Evolutionary conservation across 2,888 invertebrate genomes (phyloP), one percentile per base, ranked within the genome.

Genomic region (Leptogaster cylindrica): DNA sequence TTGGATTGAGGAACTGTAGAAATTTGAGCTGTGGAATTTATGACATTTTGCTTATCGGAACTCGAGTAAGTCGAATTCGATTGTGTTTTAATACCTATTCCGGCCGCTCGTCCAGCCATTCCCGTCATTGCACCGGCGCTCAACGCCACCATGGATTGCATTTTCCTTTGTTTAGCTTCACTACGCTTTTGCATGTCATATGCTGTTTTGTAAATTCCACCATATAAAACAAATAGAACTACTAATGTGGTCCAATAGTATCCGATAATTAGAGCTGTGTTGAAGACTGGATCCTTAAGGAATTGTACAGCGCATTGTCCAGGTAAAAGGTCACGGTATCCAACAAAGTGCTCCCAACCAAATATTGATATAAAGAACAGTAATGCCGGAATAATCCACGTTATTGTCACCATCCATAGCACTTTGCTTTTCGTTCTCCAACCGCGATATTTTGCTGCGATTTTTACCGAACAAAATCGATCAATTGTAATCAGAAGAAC

Each of bases 291-390:
- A 80, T 98, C 95, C 80, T 96, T 96, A 70, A 98, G 86, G 82
- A 99, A 99, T 82, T 98, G 97, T 12, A 98, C 97, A 66, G 94
- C 92, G 78, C 97, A 98, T 81, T 94, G 90, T 1, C 92, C 92
- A 10, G 92, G 92, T 73, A 88, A 83, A 63, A 97, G 84, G 74
- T 96, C 94, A 69, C 97, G 85, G 76, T 90, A 92, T 16, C 97
- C 97, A 48, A 95, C 92, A 77, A 98, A 98, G 79, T 96, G 95
- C 78, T 97, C 97, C 97, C 98, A 99, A 44, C 98, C 98, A 77
- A 99, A 97, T 73, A 99, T 98, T 71, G 96, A 95, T 72, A 95
- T 95, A 82, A 98, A 98, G 82, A 99, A 99, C 7, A 99, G 84
- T 67, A 97, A 83, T 1, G 95, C 93, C 50, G 99, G 99, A 73